Evolutionary conservation across 1,140 invertebrate genomes (phyloP).

Genomic region (Microplitis demolitor): DNA sequence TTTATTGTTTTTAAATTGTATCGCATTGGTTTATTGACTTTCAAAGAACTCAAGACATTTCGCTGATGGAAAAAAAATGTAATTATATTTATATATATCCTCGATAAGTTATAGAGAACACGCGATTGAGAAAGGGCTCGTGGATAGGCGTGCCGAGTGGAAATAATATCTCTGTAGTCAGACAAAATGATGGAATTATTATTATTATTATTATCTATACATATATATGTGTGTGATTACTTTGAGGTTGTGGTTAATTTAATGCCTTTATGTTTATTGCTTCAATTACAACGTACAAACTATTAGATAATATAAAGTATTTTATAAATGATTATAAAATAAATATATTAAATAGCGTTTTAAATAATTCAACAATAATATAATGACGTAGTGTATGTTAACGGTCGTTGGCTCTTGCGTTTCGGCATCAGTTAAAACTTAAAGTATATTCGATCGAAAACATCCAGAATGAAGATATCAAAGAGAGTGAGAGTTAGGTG

Average conservation of each 20-base stretch:
- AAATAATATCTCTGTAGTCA: conserved; percentile 12
- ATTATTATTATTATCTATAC: neutral
- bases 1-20: too few relatives aligned
- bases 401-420: conserved; percentile 17
- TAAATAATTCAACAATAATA: neutral
- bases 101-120: neutral
- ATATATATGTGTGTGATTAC: neutral
- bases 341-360: neutral
- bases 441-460: neutral
- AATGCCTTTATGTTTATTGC: too few relatives aligned
- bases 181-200: neutral
- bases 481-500: neutral
- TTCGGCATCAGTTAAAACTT: conserved; percentile 15
- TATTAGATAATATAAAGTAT: too few relatives aligned
- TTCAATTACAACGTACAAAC: too few relatives aligned
- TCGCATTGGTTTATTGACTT: too few relatives aligned
- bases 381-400: conserved; percentile 14
- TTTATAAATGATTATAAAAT: too few relatives aligned
- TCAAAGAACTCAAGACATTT: neutral
- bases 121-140: conserved; percentile 11
- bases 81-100: neutral
- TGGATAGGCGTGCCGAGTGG: conserved; percentile 18
- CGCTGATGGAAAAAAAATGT: neutral
- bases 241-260: neutral
- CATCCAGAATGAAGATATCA: neutral